Evolutionary conservation across 2,797 vertebrate species (phyloP).

Genomic region (Gallirallus australis): DNA sequence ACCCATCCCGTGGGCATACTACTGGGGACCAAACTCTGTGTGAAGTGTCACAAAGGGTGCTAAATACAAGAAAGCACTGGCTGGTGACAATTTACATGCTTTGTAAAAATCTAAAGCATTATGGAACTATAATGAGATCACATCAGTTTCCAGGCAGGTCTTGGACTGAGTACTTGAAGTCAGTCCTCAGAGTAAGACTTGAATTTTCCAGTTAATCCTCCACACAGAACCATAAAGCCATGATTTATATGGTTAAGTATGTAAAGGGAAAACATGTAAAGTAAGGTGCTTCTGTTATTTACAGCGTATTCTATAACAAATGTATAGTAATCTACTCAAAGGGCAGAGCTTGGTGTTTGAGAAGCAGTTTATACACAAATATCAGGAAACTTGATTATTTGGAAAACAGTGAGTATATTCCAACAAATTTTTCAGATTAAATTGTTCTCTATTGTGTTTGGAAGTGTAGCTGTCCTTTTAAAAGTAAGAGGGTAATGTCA

Average conservation of each 20-base stretch:
- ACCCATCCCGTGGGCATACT: not conserved
- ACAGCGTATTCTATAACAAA: not conserved
- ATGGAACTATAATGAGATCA: not conserved
- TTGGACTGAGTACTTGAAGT: not conserved
- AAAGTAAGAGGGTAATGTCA: not conserved
- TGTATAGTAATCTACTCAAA: not conserved
- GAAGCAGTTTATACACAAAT: not conserved
- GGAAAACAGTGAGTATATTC: not conserved
- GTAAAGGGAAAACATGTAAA: not conserved
- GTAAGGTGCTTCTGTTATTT: not conserved
- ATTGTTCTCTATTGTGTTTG: not conserved
- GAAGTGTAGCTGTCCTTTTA: not conserved
- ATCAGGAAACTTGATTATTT: not conserved
- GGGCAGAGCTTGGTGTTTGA: not conserved
- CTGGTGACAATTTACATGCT: not conserved
- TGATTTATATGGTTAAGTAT: not conserved
- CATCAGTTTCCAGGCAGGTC: not conserved
- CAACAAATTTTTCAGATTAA: not conserved
- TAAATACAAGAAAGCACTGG: not conserved
- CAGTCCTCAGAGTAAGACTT: not conserved
- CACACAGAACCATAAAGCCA: not conserved
- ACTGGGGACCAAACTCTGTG: not conserved
- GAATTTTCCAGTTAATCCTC: constrained; percentile 18
- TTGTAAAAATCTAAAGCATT: not conserved
- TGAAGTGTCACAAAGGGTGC: not conserved